Evolutionary conservation across 1,140 invertebrate species (phyloP).

Genomic region (Dysdera silvatica): DNA sequence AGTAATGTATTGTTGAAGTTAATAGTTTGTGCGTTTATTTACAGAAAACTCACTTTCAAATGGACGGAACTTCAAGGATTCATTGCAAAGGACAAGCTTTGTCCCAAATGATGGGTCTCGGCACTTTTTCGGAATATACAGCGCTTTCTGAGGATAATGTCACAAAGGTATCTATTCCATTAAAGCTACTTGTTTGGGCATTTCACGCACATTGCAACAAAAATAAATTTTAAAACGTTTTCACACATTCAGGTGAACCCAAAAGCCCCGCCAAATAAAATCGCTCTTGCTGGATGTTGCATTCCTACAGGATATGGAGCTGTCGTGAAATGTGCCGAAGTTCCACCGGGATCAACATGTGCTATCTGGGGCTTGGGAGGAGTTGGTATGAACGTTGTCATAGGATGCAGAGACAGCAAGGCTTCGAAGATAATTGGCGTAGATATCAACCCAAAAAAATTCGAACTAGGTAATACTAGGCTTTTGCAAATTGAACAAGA

Average conservation of each 20-base stretch:
- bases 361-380: slow-evolving; percentile 92
- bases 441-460: slow-evolving; percentile 83
- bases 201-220: background rate
- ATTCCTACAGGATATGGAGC: slow-evolving; percentile 87
- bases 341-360: slow-evolving; percentile 66
- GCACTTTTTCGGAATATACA: slow-evolving; percentile 94
- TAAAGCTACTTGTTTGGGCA: background rate
- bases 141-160: slow-evolving; percentile 92
- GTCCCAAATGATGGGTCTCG: slow-evolving; percentile 95
- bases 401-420: slow-evolving; percentile 82
- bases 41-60: slow-evolving; percentile 58
- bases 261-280: slow-evolving; percentile 73
- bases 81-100: slow-evolving; percentile 80
- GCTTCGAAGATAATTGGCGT: slow-evolving; percentile 91
- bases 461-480: slow-evolving; percentile 65
- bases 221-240: background rate
- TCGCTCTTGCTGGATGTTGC: slow-evolving; percentile 91
- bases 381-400: slow-evolving; percentile 82
- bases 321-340: slow-evolving; percentile 83
- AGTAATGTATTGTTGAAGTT: background rate
- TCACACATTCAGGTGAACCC: slow-evolving; percentile 48
- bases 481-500: too few species aligned
- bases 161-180: slow-evolving; percentile 20
- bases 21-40: background rate
- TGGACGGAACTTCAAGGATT: slow-evolving; percentile 81